Evolutionary conservation across 2,113 vertebrate species (phyloP).

Genomic region (Silurus meridionalis): DNA sequence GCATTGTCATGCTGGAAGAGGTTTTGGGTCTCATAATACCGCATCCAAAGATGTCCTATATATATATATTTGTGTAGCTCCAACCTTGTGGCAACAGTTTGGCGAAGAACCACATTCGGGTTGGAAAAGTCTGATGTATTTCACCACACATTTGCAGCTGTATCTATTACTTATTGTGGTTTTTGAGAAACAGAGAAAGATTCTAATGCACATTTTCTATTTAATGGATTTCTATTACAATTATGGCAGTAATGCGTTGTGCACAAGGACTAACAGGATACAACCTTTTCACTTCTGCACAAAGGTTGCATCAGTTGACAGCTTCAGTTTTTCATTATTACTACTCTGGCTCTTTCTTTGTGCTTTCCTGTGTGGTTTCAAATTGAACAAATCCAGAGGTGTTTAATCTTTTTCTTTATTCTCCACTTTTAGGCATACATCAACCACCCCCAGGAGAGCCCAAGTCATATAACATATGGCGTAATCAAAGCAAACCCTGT

Average conservation of each 20-base stretch:
- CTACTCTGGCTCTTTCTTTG: neutral
- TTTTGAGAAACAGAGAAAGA: neutral
- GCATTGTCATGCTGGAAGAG: no score
- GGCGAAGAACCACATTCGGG: no score
- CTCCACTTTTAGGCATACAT: constrained; percentile 13
- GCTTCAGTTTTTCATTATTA: neutral
- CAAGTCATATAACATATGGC: constrained; percentile 55
- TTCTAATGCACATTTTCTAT: neutral
- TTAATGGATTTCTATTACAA: neutral
- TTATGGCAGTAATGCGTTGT: neutral
- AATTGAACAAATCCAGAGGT: neutral
- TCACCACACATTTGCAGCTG: neutral
- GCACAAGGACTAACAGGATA: neutral
- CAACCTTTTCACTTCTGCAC: neutral
- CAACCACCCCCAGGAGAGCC: neutral
- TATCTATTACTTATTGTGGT: no score
- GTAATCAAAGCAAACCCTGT: constrained; percentile 28
- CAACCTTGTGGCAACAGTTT: no score
- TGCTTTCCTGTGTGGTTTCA: constrained; percentile 19
- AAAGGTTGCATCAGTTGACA: neutral
- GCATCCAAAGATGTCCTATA: no score
- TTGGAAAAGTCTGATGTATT: neutral
- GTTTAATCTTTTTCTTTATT: neutral
- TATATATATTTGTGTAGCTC: no score
- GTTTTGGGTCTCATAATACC: no score